A percentile compares a stretch with the other conserved stretches of the same genome.
These are phyloP conservation scores for Monodelphis domestica DNA, from an alignment of 2,797 vertebrate species.

Conservation along the genomic window DNA sequence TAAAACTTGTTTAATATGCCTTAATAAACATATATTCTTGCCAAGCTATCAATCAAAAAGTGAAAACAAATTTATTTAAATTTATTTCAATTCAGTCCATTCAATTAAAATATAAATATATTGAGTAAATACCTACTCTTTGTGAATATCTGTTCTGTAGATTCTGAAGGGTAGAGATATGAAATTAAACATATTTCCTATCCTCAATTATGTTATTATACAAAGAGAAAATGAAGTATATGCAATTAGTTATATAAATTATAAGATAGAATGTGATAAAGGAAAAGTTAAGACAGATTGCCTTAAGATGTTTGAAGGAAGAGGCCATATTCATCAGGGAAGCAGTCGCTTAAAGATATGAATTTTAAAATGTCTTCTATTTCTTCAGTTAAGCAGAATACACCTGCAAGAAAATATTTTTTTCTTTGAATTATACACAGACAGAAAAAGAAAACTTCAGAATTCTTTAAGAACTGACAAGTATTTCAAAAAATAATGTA, in stretches of 20 bases:
- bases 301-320: neutral
- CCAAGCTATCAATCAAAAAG: neutral
- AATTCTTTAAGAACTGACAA: neutral
- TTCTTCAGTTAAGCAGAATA: neutral
- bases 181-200: neutral
- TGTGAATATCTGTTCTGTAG: neutral
- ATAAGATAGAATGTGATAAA: neutral
- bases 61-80: neutral
- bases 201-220: neutral
- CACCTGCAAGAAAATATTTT: no score
- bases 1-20: neutral
- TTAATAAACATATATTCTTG: neutral
- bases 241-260: neutral
- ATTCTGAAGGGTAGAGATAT: neutral
- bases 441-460: neutral
- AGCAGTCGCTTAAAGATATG: neutral
- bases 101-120: neutral
- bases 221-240: neutral
- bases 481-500: neutral
- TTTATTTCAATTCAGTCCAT: neutral
- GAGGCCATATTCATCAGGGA: neutral
- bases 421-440: neutral
- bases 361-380: neutral
- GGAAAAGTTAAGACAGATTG: neutral
- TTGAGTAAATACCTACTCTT: neutral